Evolutionary conservation across 2,888 invertebrate species (phyloP), one percentile per base, ranked within the genome.

Genomic region (Oscheius sp.): DNA sequence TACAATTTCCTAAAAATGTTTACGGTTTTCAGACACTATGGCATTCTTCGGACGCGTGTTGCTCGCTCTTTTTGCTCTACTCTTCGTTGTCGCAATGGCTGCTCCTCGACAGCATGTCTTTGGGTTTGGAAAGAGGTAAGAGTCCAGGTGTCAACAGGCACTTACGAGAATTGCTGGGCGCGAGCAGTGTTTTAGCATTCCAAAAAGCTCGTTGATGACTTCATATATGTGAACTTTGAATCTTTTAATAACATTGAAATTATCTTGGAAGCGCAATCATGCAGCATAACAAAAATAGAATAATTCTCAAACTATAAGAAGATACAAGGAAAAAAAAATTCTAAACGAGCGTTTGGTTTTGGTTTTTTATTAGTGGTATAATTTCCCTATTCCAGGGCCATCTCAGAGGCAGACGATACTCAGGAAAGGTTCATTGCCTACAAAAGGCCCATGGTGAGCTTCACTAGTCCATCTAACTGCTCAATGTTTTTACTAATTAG

Each of bases 111-210:
- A 75, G 64, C 67, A 67, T 54, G 73, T 73, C 59, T 73, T 75
- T 67, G 75, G 75, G 4, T 73, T 75, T 41, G 75, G 75, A 50
- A 75, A 75, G 33, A 68, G 75, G 73, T 74, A 54, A 26, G 50
- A 20, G 12, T 17, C 41, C 12, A 12, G 41, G 12, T 41, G 41
- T 3, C 41, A n/a, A n/a, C n/a, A n/a, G n/a, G n/a, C n/a, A n/a
- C n/a, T n/a, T n/a, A n/a, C n/a, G n/a, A n/a, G n/a, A n/a, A n/a
- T n/a, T n/a, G n/a, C n/a, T n/a, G n/a, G n/a, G n/a, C n/a, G n/a
- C n/a, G n/a, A n/a, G n/a, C n/a, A n/a, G n/a, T n/a, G n/a, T n/a
- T n/a, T n/a, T n/a, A n/a, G n/a, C n/a, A n/a, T n/a, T n/a, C n/a
- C n/a, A n/a, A n/a, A n/a, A n/a, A n/a, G n/a, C n/a, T n/a, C n/a